Percentiles rank a stretch among this genome's conserved stretches.
phyloP scores from a whole-genome alignment of 2,888 invertebrate genomes.

The Steromphala cineraria region DNA sequence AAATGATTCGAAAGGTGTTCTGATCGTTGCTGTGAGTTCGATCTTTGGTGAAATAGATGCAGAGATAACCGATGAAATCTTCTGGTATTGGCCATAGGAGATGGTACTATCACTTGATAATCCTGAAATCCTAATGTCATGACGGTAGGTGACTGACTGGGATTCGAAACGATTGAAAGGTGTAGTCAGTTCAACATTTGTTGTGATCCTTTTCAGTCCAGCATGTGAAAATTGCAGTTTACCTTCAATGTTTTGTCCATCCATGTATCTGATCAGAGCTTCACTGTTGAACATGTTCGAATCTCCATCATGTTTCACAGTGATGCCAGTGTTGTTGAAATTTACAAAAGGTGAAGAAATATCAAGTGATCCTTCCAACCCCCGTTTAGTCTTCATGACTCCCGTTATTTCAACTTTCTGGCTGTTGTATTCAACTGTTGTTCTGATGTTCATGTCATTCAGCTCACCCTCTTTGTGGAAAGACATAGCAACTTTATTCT shows the following conservation, averaged over 20 bases:
- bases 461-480: background rate
- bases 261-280: constrained; percentile 24
- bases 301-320: constrained; percentile 35
- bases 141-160: background rate
- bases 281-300: constrained; percentile 28
- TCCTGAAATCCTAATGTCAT: background rate
- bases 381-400: background rate
- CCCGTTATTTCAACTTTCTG: background rate
- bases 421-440: background rate
- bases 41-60: background rate
- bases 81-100: background rate
- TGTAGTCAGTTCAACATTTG: constrained; percentile 33
- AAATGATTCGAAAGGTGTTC: constrained; percentile 45
- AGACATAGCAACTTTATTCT: background rate
- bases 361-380: constrained; percentile 21
- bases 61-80: background rate
- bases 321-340: constrained; percentile 24
- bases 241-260: constrained; percentile 16
- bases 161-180: constrained; percentile 27
- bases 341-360: constrained; percentile 16
- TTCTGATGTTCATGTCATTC: background rate
- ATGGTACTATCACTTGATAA: background rate
- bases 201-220: constrained; percentile 26
- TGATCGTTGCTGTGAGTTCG: background rate
- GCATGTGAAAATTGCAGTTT: constrained; percentile 34